Conservation (phyloP, 2,113 vertebrate genomes). For the Rhinolophus sinicus region DNA sequence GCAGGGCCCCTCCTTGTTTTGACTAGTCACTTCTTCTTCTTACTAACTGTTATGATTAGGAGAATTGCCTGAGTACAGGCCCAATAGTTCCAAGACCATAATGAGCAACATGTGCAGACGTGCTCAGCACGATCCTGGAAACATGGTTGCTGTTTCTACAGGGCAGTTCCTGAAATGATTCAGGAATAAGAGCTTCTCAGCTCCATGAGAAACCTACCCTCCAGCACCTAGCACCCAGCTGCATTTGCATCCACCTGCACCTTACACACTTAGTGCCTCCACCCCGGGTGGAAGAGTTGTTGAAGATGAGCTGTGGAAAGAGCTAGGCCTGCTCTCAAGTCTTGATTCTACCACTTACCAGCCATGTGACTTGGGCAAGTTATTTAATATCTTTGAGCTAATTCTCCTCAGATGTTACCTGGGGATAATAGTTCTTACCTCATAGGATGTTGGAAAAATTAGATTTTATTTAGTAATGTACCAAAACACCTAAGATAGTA, state of each 20-base stretch:
- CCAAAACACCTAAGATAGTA: not conserved
- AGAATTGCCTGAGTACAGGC: conserved; percentile 65
- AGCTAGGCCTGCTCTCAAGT: not conserved
- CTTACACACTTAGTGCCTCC: not conserved
- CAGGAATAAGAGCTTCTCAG: not conserved
- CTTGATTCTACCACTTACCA: not conserved
- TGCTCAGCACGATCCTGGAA: not conserved
- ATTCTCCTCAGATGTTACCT: not conserved
- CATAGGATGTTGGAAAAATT: not conserved
- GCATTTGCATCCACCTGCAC: not conserved
- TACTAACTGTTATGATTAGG: conserved; percentile 76
- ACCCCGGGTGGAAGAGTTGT: not conserved
- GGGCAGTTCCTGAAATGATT: not conserved
- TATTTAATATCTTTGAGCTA: not conserved
- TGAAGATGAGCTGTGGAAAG: not conserved
- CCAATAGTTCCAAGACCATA: conserved; percentile 63
- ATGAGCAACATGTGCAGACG: conserved; percentile 59
- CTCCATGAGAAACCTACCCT: not conserved
- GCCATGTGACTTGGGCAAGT: not conserved
- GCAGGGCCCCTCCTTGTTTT: conserved; percentile 74
- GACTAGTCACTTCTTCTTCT: conserved; percentile 75
- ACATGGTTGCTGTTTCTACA: not conserved
- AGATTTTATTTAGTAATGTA: not conserved
- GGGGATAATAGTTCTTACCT: not conserved
- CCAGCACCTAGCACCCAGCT: fast-evolving